Evolutionary conservation across 1,140 invertebrate species (phyloP), one percentile per base, ranked within the genome.

Genomic region (Drosophila nebulosa): DNA sequence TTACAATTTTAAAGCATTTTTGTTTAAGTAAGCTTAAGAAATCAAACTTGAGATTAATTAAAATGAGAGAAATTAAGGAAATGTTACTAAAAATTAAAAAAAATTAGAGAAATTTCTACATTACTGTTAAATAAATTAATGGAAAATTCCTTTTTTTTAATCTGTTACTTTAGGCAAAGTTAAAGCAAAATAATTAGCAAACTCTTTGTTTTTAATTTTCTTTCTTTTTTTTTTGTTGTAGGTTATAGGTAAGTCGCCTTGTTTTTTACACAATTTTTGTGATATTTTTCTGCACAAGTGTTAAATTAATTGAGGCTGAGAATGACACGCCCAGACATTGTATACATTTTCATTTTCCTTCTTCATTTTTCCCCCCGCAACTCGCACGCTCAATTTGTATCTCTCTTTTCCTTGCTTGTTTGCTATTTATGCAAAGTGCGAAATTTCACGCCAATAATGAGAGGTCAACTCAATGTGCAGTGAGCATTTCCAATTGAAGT

Each of bases 351-450:
- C 14, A 18, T 46, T 21, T 21, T 7, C 14, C 7, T 10, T 46
- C 64, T 74, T 78, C 12, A 50, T 56, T 30, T 55, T 52, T 46
- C 62, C 27, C 61, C 46, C 36, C 56, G n/a, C n/a, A n/a, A n/a
- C n/a, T n/a, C n/a, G n/a, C n/a, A n/a, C n/a, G n/a, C n/a, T n/a
- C n/a, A n/a, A n/a, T 39, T 39, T 30, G 6, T 27, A 27, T 42
- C 42, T 26, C 26, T 58, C 50, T 59, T 74, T 61, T 35, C 32
- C 12, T 55, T 55, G 52, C 52, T 55, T n/a, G 53, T 56, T 53
- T 27, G 52, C 36, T 57, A 60, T 74, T 74, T 74, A 78, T 39
- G n/a, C 26, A 73, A 46, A 69, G 80, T 85, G 81, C 61, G 66
- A 81, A 64, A 60, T 66, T 78, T 78, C 61, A 18, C 68, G 59